A percentile compares a stretch with the other conserved stretches of the same genome.
Conservation (phyloP, 2,888 invertebrate genomes). For the Melanophora roralis region DNA sequence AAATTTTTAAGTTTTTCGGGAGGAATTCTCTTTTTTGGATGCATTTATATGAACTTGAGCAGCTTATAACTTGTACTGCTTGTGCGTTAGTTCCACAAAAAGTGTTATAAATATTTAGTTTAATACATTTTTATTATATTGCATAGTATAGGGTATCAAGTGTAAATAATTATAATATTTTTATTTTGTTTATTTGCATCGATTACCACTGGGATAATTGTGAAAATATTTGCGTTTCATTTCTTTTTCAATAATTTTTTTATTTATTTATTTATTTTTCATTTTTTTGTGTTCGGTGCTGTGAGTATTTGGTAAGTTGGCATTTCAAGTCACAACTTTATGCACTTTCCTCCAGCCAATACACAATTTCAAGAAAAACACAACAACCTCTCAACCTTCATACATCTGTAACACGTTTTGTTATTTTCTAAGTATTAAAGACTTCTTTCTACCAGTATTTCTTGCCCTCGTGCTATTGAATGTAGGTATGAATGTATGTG, state of each 20-base stretch:
- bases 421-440: background rate
- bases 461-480: too few species aligned
- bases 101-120: too few species aligned
- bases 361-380: background rate
- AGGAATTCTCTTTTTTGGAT: too few species aligned
- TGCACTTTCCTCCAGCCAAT: constrained; percentile 32
- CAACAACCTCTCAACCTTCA: background rate
- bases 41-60: too few species aligned
- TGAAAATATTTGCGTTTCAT: constrained; percentile 14
- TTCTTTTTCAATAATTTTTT: too few species aligned
- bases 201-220: constrained; percentile 29
- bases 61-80: too few species aligned
- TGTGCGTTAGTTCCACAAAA: too few species aligned
- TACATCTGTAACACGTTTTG: background rate
- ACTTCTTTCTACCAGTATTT: too few species aligned
- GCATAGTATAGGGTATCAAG: constrained; percentile 6
- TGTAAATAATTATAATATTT: constrained; percentile 45
- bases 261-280: too few species aligned
- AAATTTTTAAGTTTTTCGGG: too few species aligned
- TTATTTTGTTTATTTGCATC: constrained; percentile 46
- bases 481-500: too few species aligned
- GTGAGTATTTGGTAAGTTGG: constrained; percentile 7
- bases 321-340: constrained; percentile 41
- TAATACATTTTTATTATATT: too few species aligned
- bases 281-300: background rate